Conservation (phyloP, 2,113 vertebrate species). For the Channa argus region DNA sequence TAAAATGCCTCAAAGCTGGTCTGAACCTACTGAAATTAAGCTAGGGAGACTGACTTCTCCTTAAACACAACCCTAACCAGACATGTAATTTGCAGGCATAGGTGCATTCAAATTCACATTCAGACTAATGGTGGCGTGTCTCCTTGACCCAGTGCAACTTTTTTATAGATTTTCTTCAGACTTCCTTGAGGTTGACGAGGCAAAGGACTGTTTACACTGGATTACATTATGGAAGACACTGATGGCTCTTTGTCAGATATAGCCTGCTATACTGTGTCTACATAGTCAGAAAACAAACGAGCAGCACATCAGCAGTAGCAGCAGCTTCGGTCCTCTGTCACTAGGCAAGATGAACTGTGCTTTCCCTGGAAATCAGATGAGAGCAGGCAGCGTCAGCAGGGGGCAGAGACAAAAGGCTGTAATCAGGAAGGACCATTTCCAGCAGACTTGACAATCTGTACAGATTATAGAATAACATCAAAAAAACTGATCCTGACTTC, state of each 20-base stretch:
- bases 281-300: not conserved
- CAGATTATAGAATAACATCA: no score
- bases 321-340: not conserved
- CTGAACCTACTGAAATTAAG: not conserved
- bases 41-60: not conserved
- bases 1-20: slow-evolving; percentile 8
- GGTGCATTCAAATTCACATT: slow-evolving; percentile 9
- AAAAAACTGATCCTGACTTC: no score
- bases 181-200: slow-evolving; percentile 11
- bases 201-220: not conserved
- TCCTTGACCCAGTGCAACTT: not conserved
- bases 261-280: not conserved
- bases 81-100: not conserved
- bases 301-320: not conserved
- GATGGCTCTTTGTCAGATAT: not conserved
- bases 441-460: no score
- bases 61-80: slow-evolving; percentile 14
- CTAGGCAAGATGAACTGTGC: no score
- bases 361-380: no score
- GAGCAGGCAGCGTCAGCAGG: no score
- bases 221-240: slow-evolving; percentile 4
- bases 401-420: no score
- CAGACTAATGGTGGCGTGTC: not conserved
- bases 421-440: no score
- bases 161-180: slow-evolving; percentile 13